Evolutionary conservation across 2,797 vertebrate species (phyloP).

Genomic region (Gymnodraco acuticeps): DNA sequence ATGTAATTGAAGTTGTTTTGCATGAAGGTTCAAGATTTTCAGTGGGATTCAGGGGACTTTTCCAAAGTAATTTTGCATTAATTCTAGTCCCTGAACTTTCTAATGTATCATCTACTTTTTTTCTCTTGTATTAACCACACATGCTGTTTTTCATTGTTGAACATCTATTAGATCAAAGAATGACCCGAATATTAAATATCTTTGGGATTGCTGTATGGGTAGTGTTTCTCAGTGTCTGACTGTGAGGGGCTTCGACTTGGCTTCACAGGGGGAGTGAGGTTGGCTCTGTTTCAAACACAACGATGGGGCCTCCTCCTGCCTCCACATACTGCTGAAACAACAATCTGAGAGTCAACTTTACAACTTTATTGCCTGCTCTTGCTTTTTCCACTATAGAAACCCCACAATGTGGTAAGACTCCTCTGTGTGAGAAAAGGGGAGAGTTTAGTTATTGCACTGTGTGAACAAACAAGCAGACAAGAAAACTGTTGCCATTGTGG

Average conservation of each 20-base stretch:
- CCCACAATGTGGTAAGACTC: slow-evolving; percentile 25
- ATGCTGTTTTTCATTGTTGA: background rate
- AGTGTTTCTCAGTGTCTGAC: slow-evolving; percentile 4
- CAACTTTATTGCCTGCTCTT: slow-evolving; percentile 30
- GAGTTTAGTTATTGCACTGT: background rate
- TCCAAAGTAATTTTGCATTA: slow-evolving; percentile 53
- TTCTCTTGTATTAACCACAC: background rate
- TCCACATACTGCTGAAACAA: slow-evolving; percentile 74
- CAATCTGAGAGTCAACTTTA: slow-evolving; percentile 53
- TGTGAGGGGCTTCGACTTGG: slow-evolving; percentile 23
- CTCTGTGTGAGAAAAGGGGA: slow-evolving; percentile 11
- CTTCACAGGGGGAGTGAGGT: slow-evolving; percentile 48
- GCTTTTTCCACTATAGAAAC: slow-evolving; percentile 31
- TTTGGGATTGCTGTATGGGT: background rate
- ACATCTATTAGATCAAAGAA: background rate
- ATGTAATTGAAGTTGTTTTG: slow-evolving; percentile 80
- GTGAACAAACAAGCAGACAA: slow-evolving; percentile 1
- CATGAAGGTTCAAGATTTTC: slow-evolving; percentile 59
- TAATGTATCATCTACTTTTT: background rate
- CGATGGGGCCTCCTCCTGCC: slow-evolving; percentile 64
- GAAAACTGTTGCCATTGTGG: background rate
- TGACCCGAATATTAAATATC: slow-evolving; percentile 6
- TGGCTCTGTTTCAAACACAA: slow-evolving; percentile 65
- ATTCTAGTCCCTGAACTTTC: slow-evolving; percentile 28
- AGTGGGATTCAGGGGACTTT: slow-evolving; percentile 57